These are phyloP conservation scores for Cotesia chilonis DNA, from an alignment of 1,140 invertebrate species.

Conservation along the genomic window DNA sequence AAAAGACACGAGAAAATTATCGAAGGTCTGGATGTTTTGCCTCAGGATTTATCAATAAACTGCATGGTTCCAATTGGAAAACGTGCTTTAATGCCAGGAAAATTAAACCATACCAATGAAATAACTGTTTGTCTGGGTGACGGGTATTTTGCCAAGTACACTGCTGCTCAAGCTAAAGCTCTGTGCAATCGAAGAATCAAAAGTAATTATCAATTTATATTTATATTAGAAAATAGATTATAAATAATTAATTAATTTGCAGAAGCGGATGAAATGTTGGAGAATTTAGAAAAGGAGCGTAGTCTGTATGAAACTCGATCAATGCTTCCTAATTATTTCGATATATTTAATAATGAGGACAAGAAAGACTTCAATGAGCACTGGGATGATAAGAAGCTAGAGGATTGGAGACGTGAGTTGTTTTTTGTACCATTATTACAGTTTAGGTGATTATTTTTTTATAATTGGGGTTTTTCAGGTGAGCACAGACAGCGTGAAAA, in stretches of 20 bases:
- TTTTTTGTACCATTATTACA: conserved; percentile 10
- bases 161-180: conserved; percentile 70
- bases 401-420: conserved; percentile 65
- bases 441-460: conserved; percentile 23
- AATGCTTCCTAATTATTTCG: conserved; percentile 52
- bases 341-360: conserved; percentile 57
- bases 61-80: conserved; percentile 74
- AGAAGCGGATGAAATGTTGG: conserved; percentile 66
- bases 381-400: conserved; percentile 67
- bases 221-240: background rate
- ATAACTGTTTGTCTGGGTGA: conserved; percentile 74
- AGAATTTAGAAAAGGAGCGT: conserved; percentile 63
- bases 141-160: conserved; percentile 77
- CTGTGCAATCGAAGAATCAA: conserved; percentile 71
- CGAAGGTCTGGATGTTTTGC: conserved; percentile 54
- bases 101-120: conserved; percentile 78
- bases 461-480: conserved; percentile 49
- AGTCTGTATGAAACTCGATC: conserved; percentile 61
- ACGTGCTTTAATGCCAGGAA: conserved; percentile 74
- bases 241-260: background rate
- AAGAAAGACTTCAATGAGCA: conserved; percentile 66
- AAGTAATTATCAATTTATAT: conserved; percentile 61
- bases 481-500: conserved; percentile 66
- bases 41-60: conserved; percentile 56
- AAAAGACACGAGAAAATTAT: conserved; percentile 58